These are phyloP conservation scores for Rhadina sibilatrix DNA, from an alignment of 2,113 vertebrate species.

Conservation along the genomic window DNA sequence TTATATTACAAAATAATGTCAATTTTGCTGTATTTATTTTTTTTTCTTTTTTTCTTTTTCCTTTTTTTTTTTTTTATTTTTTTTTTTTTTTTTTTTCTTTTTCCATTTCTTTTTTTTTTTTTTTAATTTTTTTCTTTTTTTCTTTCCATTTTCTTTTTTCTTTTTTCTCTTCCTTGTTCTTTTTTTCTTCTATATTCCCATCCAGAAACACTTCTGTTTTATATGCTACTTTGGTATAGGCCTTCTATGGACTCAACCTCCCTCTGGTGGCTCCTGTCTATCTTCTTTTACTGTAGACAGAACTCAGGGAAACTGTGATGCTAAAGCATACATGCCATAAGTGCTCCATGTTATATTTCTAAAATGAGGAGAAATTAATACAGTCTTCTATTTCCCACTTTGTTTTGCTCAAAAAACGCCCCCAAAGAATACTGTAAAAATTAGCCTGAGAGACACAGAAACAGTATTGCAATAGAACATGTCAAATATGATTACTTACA, in stretches of 20 bases:
- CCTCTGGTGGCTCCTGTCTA: neutral
- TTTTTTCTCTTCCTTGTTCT: no score
- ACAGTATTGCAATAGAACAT: neutral
- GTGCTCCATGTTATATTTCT: neutral
- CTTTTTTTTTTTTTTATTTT: no score
- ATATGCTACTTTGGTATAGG: neutral
- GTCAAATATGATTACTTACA: neutral
- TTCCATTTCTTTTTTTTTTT: neutral
- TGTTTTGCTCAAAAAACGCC: accelerated
- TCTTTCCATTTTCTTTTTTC: neutral
- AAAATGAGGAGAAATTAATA: neutral
- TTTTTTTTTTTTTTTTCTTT: no score
- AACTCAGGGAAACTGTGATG: neutral
- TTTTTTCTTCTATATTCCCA: neutral
- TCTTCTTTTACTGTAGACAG: neutral
- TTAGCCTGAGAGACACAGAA: neutral
- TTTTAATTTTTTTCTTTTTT: neutral
- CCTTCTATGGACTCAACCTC: neutral
- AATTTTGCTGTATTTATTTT: neutral
- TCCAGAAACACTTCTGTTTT: neutral
- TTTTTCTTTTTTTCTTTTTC: no score
- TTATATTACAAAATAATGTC: neutral
- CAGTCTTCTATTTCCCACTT: neutral
- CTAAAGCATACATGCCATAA: neutral
- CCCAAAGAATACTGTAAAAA: neutral